These are phyloP conservation scores for Nomia melanderi DNA, from an alignment of 1,140 invertebrate species.

Conservation along the genomic window DNA sequence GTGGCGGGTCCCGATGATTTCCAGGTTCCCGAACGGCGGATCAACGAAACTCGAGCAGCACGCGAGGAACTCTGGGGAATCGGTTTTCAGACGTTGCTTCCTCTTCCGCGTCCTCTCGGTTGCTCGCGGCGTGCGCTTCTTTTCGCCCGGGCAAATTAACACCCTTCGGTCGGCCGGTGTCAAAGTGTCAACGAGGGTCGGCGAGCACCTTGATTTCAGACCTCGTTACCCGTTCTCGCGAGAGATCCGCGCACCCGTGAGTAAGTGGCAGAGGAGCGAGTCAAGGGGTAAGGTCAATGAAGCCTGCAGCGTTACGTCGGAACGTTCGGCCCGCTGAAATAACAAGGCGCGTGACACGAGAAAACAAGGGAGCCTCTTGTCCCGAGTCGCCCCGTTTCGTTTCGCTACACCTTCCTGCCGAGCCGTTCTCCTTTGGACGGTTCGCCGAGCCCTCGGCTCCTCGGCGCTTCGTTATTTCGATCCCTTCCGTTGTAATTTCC, in stretches of 20 bases:
- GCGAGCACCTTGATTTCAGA: conserved; percentile 26
- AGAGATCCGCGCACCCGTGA: conserved; percentile 4
- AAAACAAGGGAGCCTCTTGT: conserved; percentile 70
- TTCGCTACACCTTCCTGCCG: conserved; percentile 12
- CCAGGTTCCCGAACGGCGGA: background rate
- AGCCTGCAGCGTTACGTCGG: conserved; percentile 45
- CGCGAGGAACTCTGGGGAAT: background rate
- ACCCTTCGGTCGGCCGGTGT: conserved; percentile 10
- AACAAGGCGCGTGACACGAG: conserved; percentile 66
- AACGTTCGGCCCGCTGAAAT: conserved; percentile 49
- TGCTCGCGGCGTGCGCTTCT: no score
- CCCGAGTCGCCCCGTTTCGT: conserved; percentile 53
- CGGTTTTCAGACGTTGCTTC: background rate
- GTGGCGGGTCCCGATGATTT: background rate
- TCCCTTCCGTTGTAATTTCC: no score
- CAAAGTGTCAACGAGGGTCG: conserved; percentile 30
- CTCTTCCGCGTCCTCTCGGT: background rate
- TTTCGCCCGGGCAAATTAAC: conserved; percentile 18
- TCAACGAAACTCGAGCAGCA: background rate
- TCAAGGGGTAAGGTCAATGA: conserved; percentile 52
- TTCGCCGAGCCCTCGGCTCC: background rate
- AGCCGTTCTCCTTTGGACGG: conserved; percentile 9
- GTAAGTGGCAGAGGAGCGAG: conserved; percentile 21
- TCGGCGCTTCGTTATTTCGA: no score
- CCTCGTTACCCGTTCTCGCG: conserved; percentile 11